These are phyloP conservation scores for Drosophila cracens DNA, from an alignment of 2,888 invertebrate species.

Conservation along the genomic window DNA sequence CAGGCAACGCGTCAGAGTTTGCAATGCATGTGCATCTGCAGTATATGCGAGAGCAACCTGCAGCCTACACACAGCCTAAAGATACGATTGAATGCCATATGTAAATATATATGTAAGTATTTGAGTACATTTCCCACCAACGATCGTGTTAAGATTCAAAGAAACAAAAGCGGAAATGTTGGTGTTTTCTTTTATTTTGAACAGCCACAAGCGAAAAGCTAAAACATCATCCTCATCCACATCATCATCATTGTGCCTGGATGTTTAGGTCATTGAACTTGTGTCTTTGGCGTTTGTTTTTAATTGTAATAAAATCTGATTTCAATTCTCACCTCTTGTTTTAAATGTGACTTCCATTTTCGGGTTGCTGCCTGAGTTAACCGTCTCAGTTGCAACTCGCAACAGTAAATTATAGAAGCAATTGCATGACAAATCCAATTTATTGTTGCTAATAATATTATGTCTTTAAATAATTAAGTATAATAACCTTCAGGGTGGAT, in stretches of 20 bases:
- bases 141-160: conserved; percentile 76
- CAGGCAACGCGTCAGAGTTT: conserved; percentile 36
- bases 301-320: neutral
- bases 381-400: neutral
- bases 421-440: neutral
- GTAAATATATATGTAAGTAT: neutral
- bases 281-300: conserved; percentile 22
- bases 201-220: conserved; percentile 59
- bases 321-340: neutral
- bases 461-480: neutral
- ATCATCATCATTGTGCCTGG: conserved; percentile 26
- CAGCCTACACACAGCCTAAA: conserved; percentile 20
- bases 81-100: conserved; percentile 31
- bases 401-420: neutral
- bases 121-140: conserved; percentile 24
- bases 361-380: neutral
- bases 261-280: conserved; percentile 66
- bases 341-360: neutral
- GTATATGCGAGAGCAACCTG: conserved; percentile 43
- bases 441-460: neutral
- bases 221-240: conserved; percentile 56
- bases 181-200: conserved; percentile 74
- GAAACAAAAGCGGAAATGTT: conserved; percentile 81
- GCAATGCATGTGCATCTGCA: conserved; percentile 32
- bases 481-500: neutral